Conservation (phyloP, 2,113 vertebrate species). For the Cheilinus undulatus region DNA sequence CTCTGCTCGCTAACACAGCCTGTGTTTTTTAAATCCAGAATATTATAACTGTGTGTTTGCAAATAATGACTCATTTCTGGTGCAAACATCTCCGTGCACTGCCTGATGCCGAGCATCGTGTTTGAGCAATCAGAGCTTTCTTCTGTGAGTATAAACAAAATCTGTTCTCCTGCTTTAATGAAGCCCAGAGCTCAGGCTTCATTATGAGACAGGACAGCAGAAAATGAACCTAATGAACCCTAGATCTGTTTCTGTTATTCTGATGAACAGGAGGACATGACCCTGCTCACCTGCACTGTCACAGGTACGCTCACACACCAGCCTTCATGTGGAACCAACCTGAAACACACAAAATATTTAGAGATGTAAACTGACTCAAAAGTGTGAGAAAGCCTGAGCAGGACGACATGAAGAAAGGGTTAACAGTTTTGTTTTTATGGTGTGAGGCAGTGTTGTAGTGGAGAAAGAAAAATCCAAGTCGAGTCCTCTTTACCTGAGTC, state of each 20-base stretch:
- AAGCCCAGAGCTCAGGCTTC: not conserved
- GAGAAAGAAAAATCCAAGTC: no score
- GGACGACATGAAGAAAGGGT: no score
- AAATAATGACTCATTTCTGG: not conserved
- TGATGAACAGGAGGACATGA: not conserved
- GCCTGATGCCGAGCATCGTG: not conserved
- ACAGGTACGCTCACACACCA: no score
- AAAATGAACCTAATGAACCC: not conserved
- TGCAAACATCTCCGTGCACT: not conserved
- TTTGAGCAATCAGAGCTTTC: not conserved
- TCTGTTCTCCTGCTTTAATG: not conserved
- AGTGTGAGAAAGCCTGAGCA: no score
- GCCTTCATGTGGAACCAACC: no score
- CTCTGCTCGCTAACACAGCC: not conserved
- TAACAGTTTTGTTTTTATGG: no score
- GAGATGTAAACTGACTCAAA: no score
- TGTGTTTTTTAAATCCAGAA: not conserved
- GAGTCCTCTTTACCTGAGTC: no score
- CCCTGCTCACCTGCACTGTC: no score
- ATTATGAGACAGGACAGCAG: not conserved
- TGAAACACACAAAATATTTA: no score
- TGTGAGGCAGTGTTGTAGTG: no score
- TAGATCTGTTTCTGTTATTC: conserved; percentile 1
- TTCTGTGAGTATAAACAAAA: no score
- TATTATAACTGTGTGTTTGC: not conserved